phyloP scores from a whole-genome alignment of 2,797 vertebrate genomes.

The Dromococcyx pavoninus region DNA sequence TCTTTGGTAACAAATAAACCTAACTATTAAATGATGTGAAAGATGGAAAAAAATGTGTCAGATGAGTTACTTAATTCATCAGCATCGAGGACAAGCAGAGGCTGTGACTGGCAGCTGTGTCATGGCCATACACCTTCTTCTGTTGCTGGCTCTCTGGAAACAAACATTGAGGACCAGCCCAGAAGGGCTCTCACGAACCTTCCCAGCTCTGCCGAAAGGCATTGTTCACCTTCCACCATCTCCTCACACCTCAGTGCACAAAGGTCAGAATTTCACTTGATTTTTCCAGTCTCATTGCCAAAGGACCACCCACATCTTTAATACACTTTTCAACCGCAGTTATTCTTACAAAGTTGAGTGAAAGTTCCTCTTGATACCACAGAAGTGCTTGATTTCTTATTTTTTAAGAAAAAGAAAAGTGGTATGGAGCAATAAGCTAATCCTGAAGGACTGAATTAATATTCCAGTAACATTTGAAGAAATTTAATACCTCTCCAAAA shows the following conservation, averaged over 20 bases:
- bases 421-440: background rate
- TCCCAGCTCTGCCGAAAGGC: background rate
- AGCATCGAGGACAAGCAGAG: background rate
- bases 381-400: background rate
- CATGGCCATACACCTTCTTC: rapidly evolving
- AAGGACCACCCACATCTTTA: background rate
- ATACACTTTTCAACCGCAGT: background rate
- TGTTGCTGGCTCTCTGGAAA: background rate
- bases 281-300: background rate
- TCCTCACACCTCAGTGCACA: background rate
- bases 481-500: background rate
- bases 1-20: background rate
- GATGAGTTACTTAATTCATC: background rate
- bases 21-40: background rate
- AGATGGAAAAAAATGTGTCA: background rate
- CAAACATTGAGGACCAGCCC: background rate
- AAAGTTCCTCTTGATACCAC: background rate
- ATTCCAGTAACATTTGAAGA: background rate
- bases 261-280: background rate
- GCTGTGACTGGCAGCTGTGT: background rate
- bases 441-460: background rate
- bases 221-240: background rate
- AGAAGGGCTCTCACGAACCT: background rate
- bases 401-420: background rate
- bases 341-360: background rate